Evolutionary conservation across 2,113 vertebrate genomes (phyloP).

Genomic region (Aix galericulata): DNA sequence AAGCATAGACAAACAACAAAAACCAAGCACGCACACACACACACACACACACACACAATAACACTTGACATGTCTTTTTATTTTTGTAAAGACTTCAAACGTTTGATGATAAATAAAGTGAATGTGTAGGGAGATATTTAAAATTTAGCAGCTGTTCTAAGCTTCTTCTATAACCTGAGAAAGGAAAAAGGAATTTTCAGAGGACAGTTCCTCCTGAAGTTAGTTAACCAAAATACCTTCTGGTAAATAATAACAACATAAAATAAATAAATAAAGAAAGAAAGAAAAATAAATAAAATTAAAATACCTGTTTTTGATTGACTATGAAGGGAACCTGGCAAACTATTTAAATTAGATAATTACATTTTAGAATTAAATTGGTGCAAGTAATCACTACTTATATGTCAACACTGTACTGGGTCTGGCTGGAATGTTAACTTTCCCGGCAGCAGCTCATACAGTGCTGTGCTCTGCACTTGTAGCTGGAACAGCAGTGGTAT

Average conservation of each 20-base stretch:
- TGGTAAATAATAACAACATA: too few relatives aligned
- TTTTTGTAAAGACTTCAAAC: not conserved
- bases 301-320: not conserved
- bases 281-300: too few relatives aligned
- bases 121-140: not conserved
- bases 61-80: accelerated
- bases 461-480: too few relatives aligned
- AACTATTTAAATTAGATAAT: not conserved
- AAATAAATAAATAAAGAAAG: too few relatives aligned
- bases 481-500: too few relatives aligned
- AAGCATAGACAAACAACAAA: not conserved
- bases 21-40: not conserved
- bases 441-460: too few relatives aligned
- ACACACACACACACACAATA: not conserved
- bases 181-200: not conserved
- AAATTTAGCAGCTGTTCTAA: not conserved
- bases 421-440: too few relatives aligned
- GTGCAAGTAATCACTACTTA: not conserved
- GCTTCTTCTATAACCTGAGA: not conserved
- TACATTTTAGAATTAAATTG: not conserved
- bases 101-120: not conserved
- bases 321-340: not conserved
- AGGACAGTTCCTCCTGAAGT: not conserved
- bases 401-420: not conserved
- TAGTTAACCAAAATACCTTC: not conserved